phyloP scores from a whole-genome alignment of 1,140 invertebrate genomes.

The Zaprionus nigranus region DNA sequence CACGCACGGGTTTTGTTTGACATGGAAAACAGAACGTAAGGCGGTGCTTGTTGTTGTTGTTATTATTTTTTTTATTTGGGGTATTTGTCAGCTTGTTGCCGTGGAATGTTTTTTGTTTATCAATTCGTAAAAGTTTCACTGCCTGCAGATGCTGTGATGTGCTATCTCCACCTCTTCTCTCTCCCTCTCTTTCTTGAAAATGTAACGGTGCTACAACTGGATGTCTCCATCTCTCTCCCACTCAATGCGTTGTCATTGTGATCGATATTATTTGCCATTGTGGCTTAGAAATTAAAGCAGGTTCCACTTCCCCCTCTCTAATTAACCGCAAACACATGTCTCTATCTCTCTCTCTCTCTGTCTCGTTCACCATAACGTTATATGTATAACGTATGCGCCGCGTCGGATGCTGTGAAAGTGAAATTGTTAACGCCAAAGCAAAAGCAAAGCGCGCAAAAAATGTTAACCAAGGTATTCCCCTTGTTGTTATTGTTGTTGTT shows the following conservation, averaged over 20 bases:
- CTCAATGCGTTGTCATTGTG: slow-evolving; percentile 55
- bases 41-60: slow-evolving; percentile 14
- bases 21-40: slow-evolving; percentile 46
- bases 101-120: slow-evolving; percentile 62
- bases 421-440: slow-evolving; percentile 69
- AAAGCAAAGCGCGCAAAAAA: slow-evolving; percentile 54
- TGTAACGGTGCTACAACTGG: slow-evolving; percentile 60
- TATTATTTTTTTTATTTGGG: neutral
- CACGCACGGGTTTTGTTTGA: slow-evolving; percentile 44
- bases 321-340: slow-evolving; percentile 75
- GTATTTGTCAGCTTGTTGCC: slow-evolving; percentile 36
- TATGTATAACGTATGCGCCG: slow-evolving; percentile 10
- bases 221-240: neutral
- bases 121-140: slow-evolving; percentile 64
- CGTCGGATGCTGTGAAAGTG: slow-evolving; percentile 75
- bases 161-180: neutral
- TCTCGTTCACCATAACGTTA: slow-evolving; percentile 20
- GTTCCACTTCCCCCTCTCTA: slow-evolving; percentile 40
- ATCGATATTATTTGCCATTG: slow-evolving; percentile 81
- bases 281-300: slow-evolving; percentile 72
- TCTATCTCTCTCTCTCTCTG: slow-evolving; percentile 2
- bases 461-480: slow-evolving; percentile 48
- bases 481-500: slow-evolving; percentile 31
- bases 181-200: slow-evolving; percentile 49
- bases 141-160: slow-evolving; percentile 47